Evolutionary conservation across 2,888 invertebrate genomes (phyloP).

Genomic region (Heliconius aoede): DNA sequence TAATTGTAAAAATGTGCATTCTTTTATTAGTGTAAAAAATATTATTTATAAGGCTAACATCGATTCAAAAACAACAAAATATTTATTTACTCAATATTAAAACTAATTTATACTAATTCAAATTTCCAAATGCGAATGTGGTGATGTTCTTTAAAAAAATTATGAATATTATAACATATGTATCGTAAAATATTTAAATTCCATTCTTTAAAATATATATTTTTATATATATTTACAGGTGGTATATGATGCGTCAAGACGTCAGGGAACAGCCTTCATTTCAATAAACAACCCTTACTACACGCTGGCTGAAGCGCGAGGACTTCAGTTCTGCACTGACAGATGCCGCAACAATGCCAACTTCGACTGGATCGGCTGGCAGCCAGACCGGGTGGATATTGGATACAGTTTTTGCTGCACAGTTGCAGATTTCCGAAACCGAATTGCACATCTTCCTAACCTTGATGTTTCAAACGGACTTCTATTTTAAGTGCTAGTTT

Average conservation of each 20-base stretch:
- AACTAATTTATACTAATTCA: too few relatives aligned
- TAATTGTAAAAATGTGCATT: constrained; percentile 42
- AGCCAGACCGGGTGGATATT: constrained; percentile 72
- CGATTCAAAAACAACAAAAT: too few relatives aligned
- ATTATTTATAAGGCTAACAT: too few relatives aligned
- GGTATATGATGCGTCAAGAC: constrained; percentile 76
- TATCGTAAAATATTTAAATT: too few relatives aligned
- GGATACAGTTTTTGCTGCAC: constrained; percentile 86
- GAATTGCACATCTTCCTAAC: constrained; percentile 79
- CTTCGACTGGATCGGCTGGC: constrained; percentile 85
- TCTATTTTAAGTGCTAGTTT: background rate
- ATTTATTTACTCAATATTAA: too few relatives aligned
- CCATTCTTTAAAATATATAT: background rate
- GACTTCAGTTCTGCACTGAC: constrained; percentile 79
- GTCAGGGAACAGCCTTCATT: constrained; percentile 83
- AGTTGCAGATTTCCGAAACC: constrained; percentile 81
- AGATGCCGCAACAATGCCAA: constrained; percentile 81
- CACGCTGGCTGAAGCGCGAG: constrained; percentile 64
- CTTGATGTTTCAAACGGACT: constrained; percentile 23
- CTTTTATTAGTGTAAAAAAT: too few relatives aligned
- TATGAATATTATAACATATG: too few relatives aligned
- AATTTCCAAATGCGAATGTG: too few relatives aligned
- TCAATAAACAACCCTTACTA: constrained; percentile 86
- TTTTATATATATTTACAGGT: constrained; percentile 65
- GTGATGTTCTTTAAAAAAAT: too few relatives aligned